phyloP scores from a whole-genome alignment of 2,888 invertebrate genomes.

The Pogonocherus hispidulus region DNA sequence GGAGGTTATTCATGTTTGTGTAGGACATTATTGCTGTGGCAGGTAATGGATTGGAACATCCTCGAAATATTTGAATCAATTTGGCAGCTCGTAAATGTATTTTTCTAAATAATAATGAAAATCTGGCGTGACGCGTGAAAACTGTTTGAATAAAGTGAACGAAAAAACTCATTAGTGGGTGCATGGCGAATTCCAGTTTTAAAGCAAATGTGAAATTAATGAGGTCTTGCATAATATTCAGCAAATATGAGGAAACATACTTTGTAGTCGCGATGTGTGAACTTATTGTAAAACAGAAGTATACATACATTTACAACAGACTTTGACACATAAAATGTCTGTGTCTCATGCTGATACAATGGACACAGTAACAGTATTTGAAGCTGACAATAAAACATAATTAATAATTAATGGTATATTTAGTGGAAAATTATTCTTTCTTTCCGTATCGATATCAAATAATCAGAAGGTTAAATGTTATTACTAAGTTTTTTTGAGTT shows the following conservation, averaged over 20 bases:
- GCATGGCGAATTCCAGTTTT: neutral
- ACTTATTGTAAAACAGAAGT: too few relatives aligned
- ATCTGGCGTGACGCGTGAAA: neutral
- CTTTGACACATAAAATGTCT: too few relatives aligned
- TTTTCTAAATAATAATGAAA: slow-evolving; percentile 7
- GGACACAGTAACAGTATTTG: too few relatives aligned
- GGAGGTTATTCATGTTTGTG: neutral
- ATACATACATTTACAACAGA: too few relatives aligned
- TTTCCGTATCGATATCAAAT: too few relatives aligned
- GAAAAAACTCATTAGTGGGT: neutral
- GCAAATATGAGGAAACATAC: neutral
- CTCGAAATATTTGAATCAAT: neutral
- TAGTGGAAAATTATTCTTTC: too few relatives aligned
- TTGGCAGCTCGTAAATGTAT: neutral
- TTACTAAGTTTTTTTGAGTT: too few relatives aligned
- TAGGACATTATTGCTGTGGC: too few relatives aligned
- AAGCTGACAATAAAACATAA: too few relatives aligned
- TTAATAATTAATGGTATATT: too few relatives aligned
- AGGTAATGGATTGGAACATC: slow-evolving; percentile 7
- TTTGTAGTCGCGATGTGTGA: neutral
- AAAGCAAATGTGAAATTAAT: neutral
- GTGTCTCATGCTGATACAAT: too few relatives aligned
- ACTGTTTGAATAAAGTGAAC: neutral
- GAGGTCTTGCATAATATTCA: neutral
- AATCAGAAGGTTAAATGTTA: too few relatives aligned